Percentiles rank a stretch among this genome's conserved stretches.
Evolutionary conservation across 1,140 invertebrate species (phyloP).

Genomic region (Lysiphlebus fabarum): DNA sequence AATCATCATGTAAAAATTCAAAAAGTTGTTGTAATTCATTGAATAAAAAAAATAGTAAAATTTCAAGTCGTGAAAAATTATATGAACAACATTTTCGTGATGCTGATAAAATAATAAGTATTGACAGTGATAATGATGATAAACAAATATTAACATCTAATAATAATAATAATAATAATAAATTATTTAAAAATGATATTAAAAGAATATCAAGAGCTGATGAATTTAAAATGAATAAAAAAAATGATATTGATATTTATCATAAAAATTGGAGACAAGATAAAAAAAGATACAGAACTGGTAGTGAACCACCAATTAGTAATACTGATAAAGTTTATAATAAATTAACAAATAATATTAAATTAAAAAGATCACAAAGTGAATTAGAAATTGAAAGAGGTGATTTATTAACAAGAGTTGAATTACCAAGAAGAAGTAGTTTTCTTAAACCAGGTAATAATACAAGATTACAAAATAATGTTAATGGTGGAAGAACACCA

Average conservation of each 20-base stretch:
- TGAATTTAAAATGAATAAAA: constrained; percentile 9
- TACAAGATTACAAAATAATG: constrained; percentile 41
- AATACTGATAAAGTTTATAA: constrained; percentile 42
- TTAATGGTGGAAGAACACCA: constrained; percentile 62
- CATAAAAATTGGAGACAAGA: constrained; percentile 17
- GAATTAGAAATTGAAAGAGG: constrained; percentile 58
- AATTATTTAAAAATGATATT: neutral
- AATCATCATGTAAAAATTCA: neutral
- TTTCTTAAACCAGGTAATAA: constrained; percentile 70
- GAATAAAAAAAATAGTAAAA: constrained; percentile 29
- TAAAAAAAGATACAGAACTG: constrained; percentile 45
- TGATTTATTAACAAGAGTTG: constrained; percentile 78
- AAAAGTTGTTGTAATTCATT: constrained; percentile 35
- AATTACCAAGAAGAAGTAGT: constrained; percentile 76
- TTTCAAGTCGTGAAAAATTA: constrained; percentile 22
- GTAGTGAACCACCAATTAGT: constrained; percentile 48
- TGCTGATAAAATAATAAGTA: constrained; percentile 46
- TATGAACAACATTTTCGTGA: constrained; percentile 45
- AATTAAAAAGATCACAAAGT: constrained; percentile 58
- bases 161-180: neutral
- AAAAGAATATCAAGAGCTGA: constrained; percentile 19
- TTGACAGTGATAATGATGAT: constrained; percentile 33
- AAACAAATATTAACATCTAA: neutral
- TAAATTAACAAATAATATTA: constrained; percentile 50
- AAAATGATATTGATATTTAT: constrained; percentile 5